Evolutionary conservation across 2,888 invertebrate genomes (phyloP).

Genomic region (Hirtodrosophila confusa): DNA sequence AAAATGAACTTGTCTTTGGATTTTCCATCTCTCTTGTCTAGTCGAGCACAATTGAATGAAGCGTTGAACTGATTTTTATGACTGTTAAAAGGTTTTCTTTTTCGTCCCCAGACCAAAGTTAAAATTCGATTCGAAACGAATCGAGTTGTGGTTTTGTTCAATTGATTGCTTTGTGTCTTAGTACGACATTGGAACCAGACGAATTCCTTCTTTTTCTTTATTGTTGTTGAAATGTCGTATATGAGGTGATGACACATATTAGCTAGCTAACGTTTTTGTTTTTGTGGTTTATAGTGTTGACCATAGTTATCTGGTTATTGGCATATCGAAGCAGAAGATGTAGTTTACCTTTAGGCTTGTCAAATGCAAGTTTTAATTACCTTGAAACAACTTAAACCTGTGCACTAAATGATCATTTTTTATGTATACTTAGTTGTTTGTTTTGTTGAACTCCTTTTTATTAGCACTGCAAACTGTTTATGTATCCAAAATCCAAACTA

Average conservation of each 20-base stretch:
- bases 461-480: too few relatives aligned
- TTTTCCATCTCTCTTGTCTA: neutral
- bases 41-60: slow-evolving; percentile 48
- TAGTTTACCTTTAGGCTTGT: too few relatives aligned
- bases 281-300: slow-evolving; percentile 1
- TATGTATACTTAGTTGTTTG: too few relatives aligned
- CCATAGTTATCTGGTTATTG: slow-evolving; percentile 3
- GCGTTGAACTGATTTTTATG: slow-evolving; percentile 60
- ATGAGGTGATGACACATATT: slow-evolving; percentile 26
- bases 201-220: neutral
- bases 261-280: slow-evolving; percentile 8
- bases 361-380: too few relatives aligned
- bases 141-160: neutral
- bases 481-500: too few relatives aligned
- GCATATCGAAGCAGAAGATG: too few relatives aligned
- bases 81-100: slow-evolving; percentile 40
- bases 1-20: slow-evolving; percentile 49
- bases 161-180: slow-evolving; percentile 13
- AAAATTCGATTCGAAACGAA: slow-evolving; percentile 21
- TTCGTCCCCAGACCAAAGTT: slow-evolving; percentile 20
- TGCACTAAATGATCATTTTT: too few relatives aligned
- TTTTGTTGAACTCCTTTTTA: too few relatives aligned
- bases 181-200: neutral
- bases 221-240: neutral
- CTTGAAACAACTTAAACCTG: too few relatives aligned